Evolutionary conservation across 2,888 invertebrate genomes (phyloP), one percentile per base, ranked within the genome.

Genomic region (Hoplodrina ambigua): DNA sequence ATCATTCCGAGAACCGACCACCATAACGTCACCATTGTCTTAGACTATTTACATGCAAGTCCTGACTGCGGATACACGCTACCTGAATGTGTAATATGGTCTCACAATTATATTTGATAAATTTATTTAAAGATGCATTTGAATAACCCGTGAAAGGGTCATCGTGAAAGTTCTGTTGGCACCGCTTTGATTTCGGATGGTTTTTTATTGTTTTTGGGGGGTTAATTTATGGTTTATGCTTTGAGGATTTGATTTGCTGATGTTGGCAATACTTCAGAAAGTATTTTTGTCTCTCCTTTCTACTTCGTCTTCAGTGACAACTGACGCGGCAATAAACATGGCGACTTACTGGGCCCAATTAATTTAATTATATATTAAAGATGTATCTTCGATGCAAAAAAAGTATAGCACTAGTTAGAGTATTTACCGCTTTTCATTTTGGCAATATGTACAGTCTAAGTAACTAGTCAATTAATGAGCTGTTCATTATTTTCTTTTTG

Each of bases 61-160:
- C 88, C 82, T 84, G 90, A 92, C 91, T 92, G 88, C 95, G 95
- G 95, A 95, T 95, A 94, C 94, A 91, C 95, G 93, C 85, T 88
- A 82, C 76, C 87, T 91, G 95, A 95, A 96, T 96, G 88, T 89
- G 84, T 93, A 95, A 95, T 94, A 93, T 84, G 94, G 90, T 95
- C 95, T 92, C 95, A 95, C 95, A 95, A 94, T 94, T 94, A 94
- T 95, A 94, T 94, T 94, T 95, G 93, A 94, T 94, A 94, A 94
- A 94, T 94, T 93, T 94, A 94, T 94, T 94, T 94, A 92, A 90
- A 93, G 89, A 87, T 79, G 82, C 90, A 94, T 95, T 94, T 92
- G 92, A 94, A 94, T 95, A 93, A 77, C 72, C 91, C 88, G 91
- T 92, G 92, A 93, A 94, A 94, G 92, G 92, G 87, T 88, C 89